Conservation (phyloP, 2,113 vertebrate genomes). For the Hyperoodon ampullatus region DNA sequence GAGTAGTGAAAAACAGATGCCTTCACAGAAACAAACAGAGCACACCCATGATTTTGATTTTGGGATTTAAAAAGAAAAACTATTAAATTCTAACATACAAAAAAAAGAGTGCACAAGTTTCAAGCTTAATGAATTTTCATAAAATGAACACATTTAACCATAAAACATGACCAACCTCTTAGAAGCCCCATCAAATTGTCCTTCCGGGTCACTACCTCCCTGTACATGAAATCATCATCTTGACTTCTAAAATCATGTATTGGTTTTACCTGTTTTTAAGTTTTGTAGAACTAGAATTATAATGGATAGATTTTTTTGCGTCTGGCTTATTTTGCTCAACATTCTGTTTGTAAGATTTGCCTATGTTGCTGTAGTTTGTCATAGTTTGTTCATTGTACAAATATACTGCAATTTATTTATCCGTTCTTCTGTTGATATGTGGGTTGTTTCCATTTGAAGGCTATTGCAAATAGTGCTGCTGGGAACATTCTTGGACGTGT, state of each 20-base stretch:
- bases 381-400: neutral
- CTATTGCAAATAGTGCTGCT: neutral
- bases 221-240: neutral
- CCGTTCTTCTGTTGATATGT: neutral
- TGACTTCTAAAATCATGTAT: neutral
- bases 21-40: slow-evolving; percentile 29
- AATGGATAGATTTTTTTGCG: neutral
- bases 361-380: neutral
- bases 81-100: neutral
- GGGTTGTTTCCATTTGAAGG: slow-evolving; percentile 7
- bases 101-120: neutral
- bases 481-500: neutral
- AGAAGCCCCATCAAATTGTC: too few species aligned
- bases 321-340: neutral
- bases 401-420: neutral
- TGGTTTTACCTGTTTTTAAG: slow-evolving; percentile 20
- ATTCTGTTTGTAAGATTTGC: neutral
- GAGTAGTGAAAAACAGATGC: slow-evolving; percentile 6
- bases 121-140: neutral
- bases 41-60: neutral
- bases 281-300: slow-evolving; percentile 28
- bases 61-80: slow-evolving; percentile 17
- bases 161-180: neutral
- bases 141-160: neutral
- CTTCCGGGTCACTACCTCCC: neutral